These are phyloP conservation scores for Paramormyrops hopkinsi DNA, from an alignment of 2,797 vertebrate species.

Conservation along the genomic window DNA sequence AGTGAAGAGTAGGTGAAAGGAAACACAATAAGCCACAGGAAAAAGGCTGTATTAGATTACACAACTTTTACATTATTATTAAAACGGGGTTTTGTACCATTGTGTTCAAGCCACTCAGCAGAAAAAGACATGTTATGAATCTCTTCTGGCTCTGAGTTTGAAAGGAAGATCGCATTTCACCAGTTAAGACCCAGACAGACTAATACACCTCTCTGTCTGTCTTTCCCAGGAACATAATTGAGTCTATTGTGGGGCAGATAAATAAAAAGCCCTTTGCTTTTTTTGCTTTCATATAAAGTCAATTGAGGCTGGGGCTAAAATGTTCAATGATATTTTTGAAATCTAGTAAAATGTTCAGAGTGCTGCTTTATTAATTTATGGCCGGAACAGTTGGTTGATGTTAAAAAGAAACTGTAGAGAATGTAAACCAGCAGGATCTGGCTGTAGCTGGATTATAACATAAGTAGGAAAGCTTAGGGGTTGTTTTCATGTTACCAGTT, in stretches of 20 bases:
- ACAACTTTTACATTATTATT: constrained; percentile 28
- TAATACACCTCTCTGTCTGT: constrained; percentile 32
- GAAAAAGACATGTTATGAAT: constrained; percentile 12
- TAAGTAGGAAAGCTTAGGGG: not conserved
- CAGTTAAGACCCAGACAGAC: constrained; percentile 22
- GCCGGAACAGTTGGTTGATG: constrained; percentile 27
- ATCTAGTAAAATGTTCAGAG: constrained; percentile 47
- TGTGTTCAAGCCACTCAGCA: constrained; percentile 24
- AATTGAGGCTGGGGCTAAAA: constrained; percentile 29
- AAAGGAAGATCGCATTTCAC: constrained; percentile 19
- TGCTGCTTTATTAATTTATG: constrained; percentile 47
- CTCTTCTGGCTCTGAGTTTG: not conserved
- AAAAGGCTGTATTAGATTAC: constrained; percentile 30
- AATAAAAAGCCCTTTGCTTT: constrained; percentile 28
- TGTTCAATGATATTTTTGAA: constrained; percentile 27
- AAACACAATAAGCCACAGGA: constrained; percentile 21
- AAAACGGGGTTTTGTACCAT: constrained; percentile 31
- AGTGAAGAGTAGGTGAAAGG: constrained; percentile 9
- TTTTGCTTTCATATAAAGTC: constrained; percentile 33
- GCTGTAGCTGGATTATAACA: not conserved
- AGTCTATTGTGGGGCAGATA: constrained; percentile 38
- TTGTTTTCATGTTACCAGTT: not conserved
- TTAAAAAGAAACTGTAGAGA: constrained; percentile 47
- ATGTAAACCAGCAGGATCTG: not conserved
- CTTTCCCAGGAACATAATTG: constrained; percentile 35